Base-by-base conservation (phyloP, 2,113 vertebrate genomes). In the Callospermophilus lateralis region DNA sequence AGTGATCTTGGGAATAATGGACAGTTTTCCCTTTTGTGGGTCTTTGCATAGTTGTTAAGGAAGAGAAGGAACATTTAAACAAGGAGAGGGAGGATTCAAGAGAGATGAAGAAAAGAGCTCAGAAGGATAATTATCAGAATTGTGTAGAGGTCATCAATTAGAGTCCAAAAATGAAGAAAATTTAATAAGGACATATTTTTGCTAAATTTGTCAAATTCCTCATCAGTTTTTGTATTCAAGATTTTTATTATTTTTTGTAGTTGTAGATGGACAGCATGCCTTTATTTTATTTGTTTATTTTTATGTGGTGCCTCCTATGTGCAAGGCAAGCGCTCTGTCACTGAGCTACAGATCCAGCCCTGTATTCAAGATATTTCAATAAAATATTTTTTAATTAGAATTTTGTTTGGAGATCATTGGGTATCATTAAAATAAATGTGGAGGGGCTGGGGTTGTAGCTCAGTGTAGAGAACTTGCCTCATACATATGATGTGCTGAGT, bases 101-200 rank as follows among this genome's bases (percentile, higher is more conserved):
- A 55, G 3, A 76, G 2, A 13, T 37, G 0, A 39, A 12, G 8
- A 4, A 61, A 6, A 12, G 8, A 32, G 4, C 0, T 32, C 22
- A 24, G 32, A 58, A 8, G 3, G 12, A 26, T 78, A 45, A 70
- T 1, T 22, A 11, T 15, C 17, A 30, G 6, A 63, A 26, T 5
- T 55, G 48, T 2, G 34, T 24, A 13, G 45, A 55, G 19, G 12
- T 5, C 6, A 39, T 58, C 28, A 28, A 13, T 0, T 58, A 16
- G n/a, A 81, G 10, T 16, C 19, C 28, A 88, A n/a, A 39, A 70
- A 37, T 34, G 8, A 22, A 48, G 16, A 39, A 3, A 11, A n/a
- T 39, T 32, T 39, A 53, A 19, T 9, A 7, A 16, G 10, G 68
- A 78, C 2, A 4, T 30, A 20, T 39, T 28, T 88, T 65, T 76